Conservation (phyloP, 1,140 invertebrate species). For the Neoseiulus cucumeris region DNA sequence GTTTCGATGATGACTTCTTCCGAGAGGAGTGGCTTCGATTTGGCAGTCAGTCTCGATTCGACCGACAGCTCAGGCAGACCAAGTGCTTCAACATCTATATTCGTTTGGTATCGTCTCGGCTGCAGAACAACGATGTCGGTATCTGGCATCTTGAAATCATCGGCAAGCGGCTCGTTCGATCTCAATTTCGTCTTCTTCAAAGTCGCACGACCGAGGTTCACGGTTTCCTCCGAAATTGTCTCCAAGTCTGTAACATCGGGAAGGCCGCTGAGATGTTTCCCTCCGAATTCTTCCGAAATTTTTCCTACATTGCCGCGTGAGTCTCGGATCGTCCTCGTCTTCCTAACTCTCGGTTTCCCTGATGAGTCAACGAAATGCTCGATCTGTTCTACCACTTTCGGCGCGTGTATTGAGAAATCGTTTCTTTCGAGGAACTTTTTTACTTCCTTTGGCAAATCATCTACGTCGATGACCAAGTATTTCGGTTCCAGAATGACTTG, state of each 20-base stretch:
- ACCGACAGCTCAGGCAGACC: too few species aligned
- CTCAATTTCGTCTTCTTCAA: not conserved
- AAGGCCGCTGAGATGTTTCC: not conserved
- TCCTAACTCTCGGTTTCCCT: not conserved
- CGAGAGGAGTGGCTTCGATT: too few species aligned
- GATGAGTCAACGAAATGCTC: not conserved
- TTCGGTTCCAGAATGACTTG: not conserved
- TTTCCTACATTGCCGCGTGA: not conserved
- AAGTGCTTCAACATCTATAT: too few species aligned
- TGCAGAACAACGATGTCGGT: not conserved
- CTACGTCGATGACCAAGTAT: not conserved
- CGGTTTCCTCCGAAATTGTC: not conserved
- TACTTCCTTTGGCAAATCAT: not conserved
- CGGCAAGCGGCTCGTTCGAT: not conserved
- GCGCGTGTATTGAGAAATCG: too few species aligned
- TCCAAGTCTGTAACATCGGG: not conserved
- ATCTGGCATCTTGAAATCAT: not conserved
- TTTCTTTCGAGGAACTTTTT: not conserved
- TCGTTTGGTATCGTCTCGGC: not conserved
- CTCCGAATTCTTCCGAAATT: not conserved
- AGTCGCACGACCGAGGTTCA: not conserved
- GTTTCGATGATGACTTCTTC: too few species aligned
- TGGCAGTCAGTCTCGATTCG: too few species aligned
- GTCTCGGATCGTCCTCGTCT: not conserved
- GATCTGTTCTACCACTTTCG: not conserved